Base-by-base conservation (phyloP, 2,888 invertebrate species). In the Aspidiotus destructor region DNA sequence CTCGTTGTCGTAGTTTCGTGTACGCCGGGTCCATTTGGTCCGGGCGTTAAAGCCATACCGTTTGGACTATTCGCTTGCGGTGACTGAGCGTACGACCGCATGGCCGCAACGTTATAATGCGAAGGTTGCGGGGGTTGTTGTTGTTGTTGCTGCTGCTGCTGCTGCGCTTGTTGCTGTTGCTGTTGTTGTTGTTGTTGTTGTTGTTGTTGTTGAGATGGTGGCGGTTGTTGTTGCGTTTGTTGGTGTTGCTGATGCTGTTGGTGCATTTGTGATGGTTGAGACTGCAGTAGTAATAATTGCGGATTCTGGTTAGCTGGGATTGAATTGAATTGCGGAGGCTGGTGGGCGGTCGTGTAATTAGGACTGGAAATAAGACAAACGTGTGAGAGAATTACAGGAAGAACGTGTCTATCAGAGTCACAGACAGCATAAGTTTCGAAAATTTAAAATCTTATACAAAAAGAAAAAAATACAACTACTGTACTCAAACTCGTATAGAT, bases 1-100 rank as follows among this genome's bases (percentile, higher is more conserved):
- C 89, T 89, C 48, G 90, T 91, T 62, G 87, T 88, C 17, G 80
- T 80, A 70, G 72, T 72, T 70, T 73, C 73, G 55, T 73, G 73
- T 17, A 71, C 72, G 15, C 71, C 67, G 15, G 70, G 70, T 9
- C 68, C 68, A 44, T 63, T 71, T 55, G 72, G 71, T 17, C 70
- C 70, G 8, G 72, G 72, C 52, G 67, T 69, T 40, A 71, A 69
- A 54, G 70, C 68, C 61, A 69, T 62, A 53, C 71, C 69, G 53
- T 69, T 62, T 55, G 70, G 69, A 58, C 60, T 69, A 55, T 72
- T 73, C 41, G 73, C 73, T 54, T 74, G 74, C 28, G 74, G 74
- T 61, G 77, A 78, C 16, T 77, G 77, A 68, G 77, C 77, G 62
- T 74, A 76, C 75, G 78, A 77, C 77, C 79, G 77, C 77, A 78